phyloP scores from a whole-genome alignment of 2,888 invertebrate species.

The Drosophila robusta region DNA sequence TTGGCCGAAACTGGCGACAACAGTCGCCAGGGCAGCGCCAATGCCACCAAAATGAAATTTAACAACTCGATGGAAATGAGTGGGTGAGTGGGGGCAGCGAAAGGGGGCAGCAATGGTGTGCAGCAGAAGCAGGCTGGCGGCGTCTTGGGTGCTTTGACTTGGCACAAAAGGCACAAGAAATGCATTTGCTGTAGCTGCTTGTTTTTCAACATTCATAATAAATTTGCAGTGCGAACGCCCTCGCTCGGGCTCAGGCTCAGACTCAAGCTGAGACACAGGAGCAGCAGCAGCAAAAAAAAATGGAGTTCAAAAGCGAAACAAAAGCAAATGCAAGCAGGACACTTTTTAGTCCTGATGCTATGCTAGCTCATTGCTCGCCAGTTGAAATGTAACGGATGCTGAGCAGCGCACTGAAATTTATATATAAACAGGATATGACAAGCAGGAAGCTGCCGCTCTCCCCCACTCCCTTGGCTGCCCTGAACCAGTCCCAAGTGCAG shows the following conservation, averaged over 20 bases:
- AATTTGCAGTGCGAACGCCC: slow-evolving; percentile 41
- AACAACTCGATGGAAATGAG: slow-evolving; percentile 64
- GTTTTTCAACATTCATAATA: slow-evolving; percentile 76
- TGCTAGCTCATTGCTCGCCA: slow-evolving; percentile 49
- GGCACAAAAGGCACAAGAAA: slow-evolving; percentile 64
- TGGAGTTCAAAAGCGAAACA: not conserved
- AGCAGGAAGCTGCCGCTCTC: slow-evolving; percentile 56
- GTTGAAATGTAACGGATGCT: slow-evolving; percentile 75
- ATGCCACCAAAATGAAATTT: slow-evolving; percentile 75
- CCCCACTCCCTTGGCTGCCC: too few species aligned
- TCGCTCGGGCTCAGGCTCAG: slow-evolving; percentile 6
- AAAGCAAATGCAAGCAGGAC: slow-evolving; percentile 23
- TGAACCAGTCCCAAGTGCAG: slow-evolving; percentile 32
- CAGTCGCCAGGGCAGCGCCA: slow-evolving; percentile 39
- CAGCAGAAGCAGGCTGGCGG: not conserved
- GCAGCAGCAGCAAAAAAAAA: not conserved
- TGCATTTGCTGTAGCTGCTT: slow-evolving; percentile 67
- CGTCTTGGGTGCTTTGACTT: slow-evolving; percentile 45
- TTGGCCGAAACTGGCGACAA: slow-evolving; percentile 53
- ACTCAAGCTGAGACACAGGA: not conserved
- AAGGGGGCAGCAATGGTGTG: not conserved
- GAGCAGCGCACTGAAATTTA: slow-evolving; percentile 62
- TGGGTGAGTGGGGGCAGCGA: slow-evolving; percentile 4
- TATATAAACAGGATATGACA: slow-evolving; percentile 80
- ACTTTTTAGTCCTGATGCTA: slow-evolving; percentile 23